Percentiles rank a stretch among this genome's conserved stretches.
phyloP scores from a whole-genome alignment of 2,888 invertebrate genomes.

The Agriopis marginaria region DNA sequence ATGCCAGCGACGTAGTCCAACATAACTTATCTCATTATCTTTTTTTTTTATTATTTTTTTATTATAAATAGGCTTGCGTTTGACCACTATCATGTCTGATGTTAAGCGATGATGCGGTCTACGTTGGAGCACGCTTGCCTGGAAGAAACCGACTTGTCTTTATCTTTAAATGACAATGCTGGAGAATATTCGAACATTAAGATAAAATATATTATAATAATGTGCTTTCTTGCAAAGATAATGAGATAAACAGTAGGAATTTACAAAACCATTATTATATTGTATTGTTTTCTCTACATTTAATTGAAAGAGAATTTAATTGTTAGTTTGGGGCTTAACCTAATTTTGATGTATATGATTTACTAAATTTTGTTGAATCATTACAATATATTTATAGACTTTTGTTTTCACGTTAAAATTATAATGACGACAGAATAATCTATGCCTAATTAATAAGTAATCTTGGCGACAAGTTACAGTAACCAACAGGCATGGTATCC shows the following conservation, averaged over 20 bases:
- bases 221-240: constrained; percentile 12
- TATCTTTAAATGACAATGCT: constrained; percentile 8
- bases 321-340: constrained; percentile 4
- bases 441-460: background rate
- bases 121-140: no score
- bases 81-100: no score
- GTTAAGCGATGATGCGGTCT: no score
- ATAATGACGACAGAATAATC: background rate
- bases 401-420: background rate
- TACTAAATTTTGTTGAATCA: background rate
- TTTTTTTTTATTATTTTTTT: no score
- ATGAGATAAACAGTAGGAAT: background rate
- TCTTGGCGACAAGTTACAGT: background rate
- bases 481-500: no score
- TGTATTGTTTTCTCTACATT: constrained; percentile 6
- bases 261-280: background rate
- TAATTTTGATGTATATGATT: background rate
- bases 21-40: constrained; percentile 17
- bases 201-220: no score
- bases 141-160: no score
- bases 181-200: background rate
- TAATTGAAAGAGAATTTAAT: background rate
- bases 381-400: background rate
- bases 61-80: no score
- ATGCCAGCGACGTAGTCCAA: background rate